These are phyloP conservation scores for Thaumetopoea pityocampa DNA, from an alignment of 1,140 invertebrate species.

Conservation along the genomic window DNA sequence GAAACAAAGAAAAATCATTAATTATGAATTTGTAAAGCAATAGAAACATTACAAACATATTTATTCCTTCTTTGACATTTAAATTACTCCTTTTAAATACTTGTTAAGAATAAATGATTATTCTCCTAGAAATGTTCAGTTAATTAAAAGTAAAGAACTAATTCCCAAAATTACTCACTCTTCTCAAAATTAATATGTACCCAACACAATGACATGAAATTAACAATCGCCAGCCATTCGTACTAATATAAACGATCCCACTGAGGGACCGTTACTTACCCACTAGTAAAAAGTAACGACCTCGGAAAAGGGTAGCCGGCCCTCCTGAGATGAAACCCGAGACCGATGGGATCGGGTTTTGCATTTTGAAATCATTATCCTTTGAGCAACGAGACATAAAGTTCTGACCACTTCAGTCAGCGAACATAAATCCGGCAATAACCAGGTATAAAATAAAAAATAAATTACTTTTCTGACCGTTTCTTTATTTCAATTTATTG, in stretches of 20 bases:
- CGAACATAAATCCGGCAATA: slow-evolving; percentile 2
- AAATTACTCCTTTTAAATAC: too few relatives aligned
- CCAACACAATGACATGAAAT: slow-evolving; percentile 14
- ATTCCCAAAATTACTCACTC: too few relatives aligned
- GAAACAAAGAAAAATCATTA: too few relatives aligned
- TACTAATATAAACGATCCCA: slow-evolving; percentile 23
- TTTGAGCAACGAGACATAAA: slow-evolving; percentile 16
- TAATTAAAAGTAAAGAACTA: too few relatives aligned
- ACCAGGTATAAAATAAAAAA: not conserved
- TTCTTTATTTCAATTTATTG: too few relatives aligned
- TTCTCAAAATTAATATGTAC: slow-evolving; percentile 12
- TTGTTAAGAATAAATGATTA: too few relatives aligned
- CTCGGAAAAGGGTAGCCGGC: slow-evolving; percentile 18
- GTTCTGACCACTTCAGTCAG: slow-evolving; percentile 2
- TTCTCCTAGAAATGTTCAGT: too few relatives aligned
- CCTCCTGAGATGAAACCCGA: slow-evolving; percentile 19
- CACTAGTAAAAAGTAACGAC: slow-evolving; percentile 22
- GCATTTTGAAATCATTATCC: slow-evolving; percentile 21
- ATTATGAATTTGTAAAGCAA: too few relatives aligned
- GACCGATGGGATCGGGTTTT: slow-evolving; percentile 15
- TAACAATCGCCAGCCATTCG: slow-evolving; percentile 21
- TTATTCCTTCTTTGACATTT: too few relatives aligned
- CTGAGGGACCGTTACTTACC: slow-evolving; percentile 13
- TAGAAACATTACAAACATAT: too few relatives aligned
- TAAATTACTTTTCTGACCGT: slow-evolving; percentile 1